Evolutionary conservation across 2,888 invertebrate genomes (phyloP).

Genomic region (Caenorhabditis doughertyi): DNA sequence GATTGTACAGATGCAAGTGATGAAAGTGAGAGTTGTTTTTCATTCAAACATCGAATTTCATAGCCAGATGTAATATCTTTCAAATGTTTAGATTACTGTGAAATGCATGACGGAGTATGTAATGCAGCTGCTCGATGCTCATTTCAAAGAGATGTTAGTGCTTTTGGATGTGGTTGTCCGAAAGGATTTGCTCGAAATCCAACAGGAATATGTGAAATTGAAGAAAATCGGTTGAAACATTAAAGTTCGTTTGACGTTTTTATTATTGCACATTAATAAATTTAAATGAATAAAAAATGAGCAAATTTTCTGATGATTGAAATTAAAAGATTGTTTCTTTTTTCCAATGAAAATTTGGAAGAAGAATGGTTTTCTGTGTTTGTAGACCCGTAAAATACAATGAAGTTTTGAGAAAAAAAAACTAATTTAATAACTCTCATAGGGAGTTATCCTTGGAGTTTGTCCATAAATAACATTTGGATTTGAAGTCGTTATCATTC

Average conservation of each 20-base stretch:
- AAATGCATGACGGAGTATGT: slow-evolving; percentile 60
- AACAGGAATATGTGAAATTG: slow-evolving; percentile 62
- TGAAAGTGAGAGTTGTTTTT: slow-evolving; percentile 47
- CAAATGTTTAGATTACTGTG: slow-evolving; percentile 58
- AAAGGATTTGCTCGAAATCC: slow-evolving; percentile 47
- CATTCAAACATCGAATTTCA: background rate
- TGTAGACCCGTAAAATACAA: slow-evolving; percentile 12
- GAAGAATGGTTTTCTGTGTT: slow-evolving; percentile 12
- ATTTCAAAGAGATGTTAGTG: slow-evolving; percentile 69
- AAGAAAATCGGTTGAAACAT: slow-evolving; percentile 25
- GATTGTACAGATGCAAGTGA: slow-evolving; percentile 75
- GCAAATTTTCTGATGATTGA: slow-evolving; percentile 24
- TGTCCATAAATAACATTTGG: slow-evolving; percentile 60
- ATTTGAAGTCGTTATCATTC: slow-evolving; percentile 59
- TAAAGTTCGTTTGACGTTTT: background rate
- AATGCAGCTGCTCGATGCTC: slow-evolving; percentile 67
- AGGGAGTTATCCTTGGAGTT: slow-evolving; percentile 62
- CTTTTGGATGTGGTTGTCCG: slow-evolving; percentile 74
- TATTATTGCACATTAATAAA: slow-evolving; percentile 26
- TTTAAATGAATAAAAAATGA: slow-evolving; percentile 31
- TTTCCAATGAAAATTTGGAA: slow-evolving; percentile 2
- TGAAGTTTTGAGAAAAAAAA: slow-evolving; percentile 13
- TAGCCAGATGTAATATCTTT: background rate
- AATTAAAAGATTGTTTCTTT: background rate
- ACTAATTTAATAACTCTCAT: slow-evolving; percentile 55